Conservation (phyloP, 2,888 invertebrate species). For the Meiosimyza decipiens region DNA sequence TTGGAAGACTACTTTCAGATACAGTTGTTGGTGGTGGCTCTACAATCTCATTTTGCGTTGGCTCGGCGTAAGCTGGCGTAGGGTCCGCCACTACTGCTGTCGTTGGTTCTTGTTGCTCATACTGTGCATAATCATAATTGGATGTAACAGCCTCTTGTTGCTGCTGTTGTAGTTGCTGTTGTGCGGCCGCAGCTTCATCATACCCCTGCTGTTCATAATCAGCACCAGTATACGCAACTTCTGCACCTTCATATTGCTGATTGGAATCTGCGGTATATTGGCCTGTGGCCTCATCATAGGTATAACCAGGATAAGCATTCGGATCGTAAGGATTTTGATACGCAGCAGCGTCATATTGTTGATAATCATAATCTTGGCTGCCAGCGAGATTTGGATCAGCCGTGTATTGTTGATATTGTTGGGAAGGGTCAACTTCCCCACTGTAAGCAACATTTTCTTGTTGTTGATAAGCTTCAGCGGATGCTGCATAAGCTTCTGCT, state of each 20-base stretch:
- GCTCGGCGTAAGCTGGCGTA: slow-evolving; percentile 14
- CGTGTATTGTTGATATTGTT: slow-evolving; percentile 28
- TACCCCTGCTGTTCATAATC: slow-evolving; percentile 38
- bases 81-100: slow-evolving; percentile 17
- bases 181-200: slow-evolving; percentile 26
- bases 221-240: slow-evolving; percentile 42
- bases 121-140: slow-evolving; percentile 40
- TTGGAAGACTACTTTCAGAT: slow-evolving; percentile 44
- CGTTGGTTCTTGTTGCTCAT: slow-evolving; percentile 18
- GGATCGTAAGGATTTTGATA: slow-evolving; percentile 57
- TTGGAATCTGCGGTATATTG: slow-evolving; percentile 59
- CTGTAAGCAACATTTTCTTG: slow-evolving; percentile 42
- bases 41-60: neutral
- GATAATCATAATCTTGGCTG: slow-evolving; percentile 57
- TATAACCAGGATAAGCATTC: slow-evolving; percentile 62
- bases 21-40: slow-evolving; percentile 24
- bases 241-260: slow-evolving; percentile 49
- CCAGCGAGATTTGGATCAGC: slow-evolving; percentile 12
- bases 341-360: slow-evolving; percentile 59
- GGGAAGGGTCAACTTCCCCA: slow-evolving; percentile 36
- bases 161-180: slow-evolving; percentile 35
- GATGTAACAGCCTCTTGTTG: slow-evolving; percentile 23
- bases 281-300: slow-evolving; percentile 61
- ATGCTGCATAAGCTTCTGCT: slow-evolving; percentile 52
- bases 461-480: slow-evolving; percentile 44